A percentile compares a stretch with the other conserved stretches of the same genome.
These are phyloP conservation scores for Ptyas mucosa DNA, from an alignment of 2,113 vertebrate species.

Conservation along the genomic window DNA sequence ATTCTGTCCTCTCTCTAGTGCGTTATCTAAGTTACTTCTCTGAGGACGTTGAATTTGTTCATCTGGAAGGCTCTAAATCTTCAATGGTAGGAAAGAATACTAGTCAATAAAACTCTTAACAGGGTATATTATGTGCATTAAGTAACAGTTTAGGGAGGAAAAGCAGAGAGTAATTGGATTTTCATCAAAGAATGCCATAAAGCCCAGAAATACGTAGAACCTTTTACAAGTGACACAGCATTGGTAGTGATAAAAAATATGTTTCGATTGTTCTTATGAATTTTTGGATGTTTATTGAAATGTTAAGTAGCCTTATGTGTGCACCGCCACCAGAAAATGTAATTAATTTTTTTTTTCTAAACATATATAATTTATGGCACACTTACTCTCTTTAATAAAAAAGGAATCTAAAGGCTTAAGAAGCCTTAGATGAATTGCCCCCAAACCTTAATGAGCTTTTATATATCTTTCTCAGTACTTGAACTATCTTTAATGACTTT, in stretches of 20 bases:
- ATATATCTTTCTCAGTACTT: slow-evolving; percentile 35
- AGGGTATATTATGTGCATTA: slow-evolving; percentile 44
- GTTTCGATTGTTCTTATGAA: slow-evolving; percentile 21
- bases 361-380: slow-evolving; percentile 24
- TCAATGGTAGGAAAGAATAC: slow-evolving; percentile 39
- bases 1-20: not conserved
- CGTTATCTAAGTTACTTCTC: slow-evolving; percentile 35
- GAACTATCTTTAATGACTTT: slow-evolving; percentile 40
- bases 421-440: slow-evolving; percentile 44
- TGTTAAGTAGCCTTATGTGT: slow-evolving; percentile 24
- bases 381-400: slow-evolving; percentile 36
- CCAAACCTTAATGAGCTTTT: slow-evolving; percentile 40
- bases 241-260: slow-evolving; percentile 24
- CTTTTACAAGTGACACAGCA: slow-evolving; percentile 17
- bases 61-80: slow-evolving; percentile 31
- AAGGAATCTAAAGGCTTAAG: slow-evolving; percentile 53
- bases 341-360: slow-evolving; percentile 42
- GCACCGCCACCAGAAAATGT: slow-evolving; percentile 37
- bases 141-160: slow-evolving; percentile 25
- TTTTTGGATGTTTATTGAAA: slow-evolving; percentile 30
- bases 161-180: slow-evolving; percentile 28
- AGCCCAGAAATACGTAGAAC: slow-evolving; percentile 12
- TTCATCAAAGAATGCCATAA: slow-evolving; percentile 32
- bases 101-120: slow-evolving; percentile 52
- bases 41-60: slow-evolving; percentile 30